Evolutionary conservation across 2,797 vertebrate genomes (phyloP).

Genomic region (Echeneis naucrates): DNA sequence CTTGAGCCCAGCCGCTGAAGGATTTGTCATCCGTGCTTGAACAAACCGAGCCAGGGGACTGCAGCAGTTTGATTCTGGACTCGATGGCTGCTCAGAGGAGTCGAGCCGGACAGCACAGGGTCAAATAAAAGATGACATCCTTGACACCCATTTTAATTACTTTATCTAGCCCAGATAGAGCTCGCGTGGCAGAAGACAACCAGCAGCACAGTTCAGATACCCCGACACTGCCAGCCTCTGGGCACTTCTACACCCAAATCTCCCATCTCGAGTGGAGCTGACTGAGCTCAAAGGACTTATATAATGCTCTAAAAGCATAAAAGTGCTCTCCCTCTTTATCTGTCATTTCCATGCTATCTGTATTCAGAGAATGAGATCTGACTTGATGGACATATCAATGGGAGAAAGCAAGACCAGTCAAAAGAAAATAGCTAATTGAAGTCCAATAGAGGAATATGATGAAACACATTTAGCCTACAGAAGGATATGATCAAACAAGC

Average conservation of each 20-base stretch:
- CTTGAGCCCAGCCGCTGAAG: slow-evolving; percentile 39
- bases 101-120: slow-evolving; percentile 50
- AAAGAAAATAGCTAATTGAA: slow-evolving; percentile 66
- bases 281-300: slow-evolving; percentile 48
- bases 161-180: slow-evolving; percentile 60
- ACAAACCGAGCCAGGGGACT: slow-evolving; percentile 58
- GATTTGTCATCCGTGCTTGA: slow-evolving; percentile 69
- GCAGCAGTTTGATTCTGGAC: slow-evolving; percentile 64
- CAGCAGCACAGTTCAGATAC: slow-evolving; percentile 42
- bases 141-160: slow-evolving; percentile 77
- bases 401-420: slow-evolving; percentile 38
- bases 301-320: slow-evolving; percentile 63
- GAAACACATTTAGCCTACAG: slow-evolving; percentile 56
- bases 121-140: slow-evolving; percentile 73
- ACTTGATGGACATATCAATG: slow-evolving; percentile 74
- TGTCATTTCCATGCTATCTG: slow-evolving; percentile 46
- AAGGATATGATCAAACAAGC: slow-evolving; percentile 60
- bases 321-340: slow-evolving; percentile 52
- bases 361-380: slow-evolving; percentile 55
- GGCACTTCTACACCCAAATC: slow-evolving; percentile 50
- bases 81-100: slow-evolving; percentile 46
- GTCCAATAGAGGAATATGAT: slow-evolving; percentile 59
- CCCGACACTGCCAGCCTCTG: slow-evolving; percentile 43
- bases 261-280: slow-evolving; percentile 46
- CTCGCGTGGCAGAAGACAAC: slow-evolving; percentile 40